phyloP scores from a whole-genome alignment of 1,140 invertebrate genomes.

The Dreissena rostriformis region DNA sequence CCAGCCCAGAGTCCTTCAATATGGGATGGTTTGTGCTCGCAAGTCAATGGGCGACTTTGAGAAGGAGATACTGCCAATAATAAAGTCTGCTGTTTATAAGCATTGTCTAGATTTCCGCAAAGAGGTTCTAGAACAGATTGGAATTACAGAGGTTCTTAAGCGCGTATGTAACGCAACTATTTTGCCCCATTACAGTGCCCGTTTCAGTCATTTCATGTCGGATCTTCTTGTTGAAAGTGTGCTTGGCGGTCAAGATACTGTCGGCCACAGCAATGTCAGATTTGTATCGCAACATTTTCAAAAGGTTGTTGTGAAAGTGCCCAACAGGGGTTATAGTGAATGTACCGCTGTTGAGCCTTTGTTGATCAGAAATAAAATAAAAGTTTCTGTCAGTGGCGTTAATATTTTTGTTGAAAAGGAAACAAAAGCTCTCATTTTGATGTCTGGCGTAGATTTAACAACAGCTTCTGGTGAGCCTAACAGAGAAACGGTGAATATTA shows the following conservation, averaged over 20 bases:
- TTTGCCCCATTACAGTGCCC: slow-evolving; percentile 34
- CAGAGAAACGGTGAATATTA: neutral
- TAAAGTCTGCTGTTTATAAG: neutral
- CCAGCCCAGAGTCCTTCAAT: neutral
- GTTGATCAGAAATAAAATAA: neutral
- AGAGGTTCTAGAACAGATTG: neutral
- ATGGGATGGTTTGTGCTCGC: neutral
- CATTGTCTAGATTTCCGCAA: neutral
- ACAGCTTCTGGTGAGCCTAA: neutral
- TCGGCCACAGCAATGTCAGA: neutral
- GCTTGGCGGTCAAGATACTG: neutral
- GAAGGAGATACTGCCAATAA: neutral
- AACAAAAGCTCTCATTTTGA: neutral
- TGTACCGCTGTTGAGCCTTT: neutral
- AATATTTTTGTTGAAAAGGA: neutral
- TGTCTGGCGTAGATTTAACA: neutral
- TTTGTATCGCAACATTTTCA: slow-evolving; percentile 23
- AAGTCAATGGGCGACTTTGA: neutral
- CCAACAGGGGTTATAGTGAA: slow-evolving; percentile 17
- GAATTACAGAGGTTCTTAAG: neutral
- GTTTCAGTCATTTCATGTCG: slow-evolving; percentile 3
- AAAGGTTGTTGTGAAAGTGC: slow-evolving; percentile 29
- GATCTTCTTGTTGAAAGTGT: slow-evolving; percentile 5
- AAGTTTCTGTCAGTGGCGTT: slow-evolving; percentile 3
- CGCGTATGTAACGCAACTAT: slow-evolving; percentile 3